phyloP scores from a whole-genome alignment of 2,888 invertebrate genomes.

The Romanomermis culicivorax region DNA sequence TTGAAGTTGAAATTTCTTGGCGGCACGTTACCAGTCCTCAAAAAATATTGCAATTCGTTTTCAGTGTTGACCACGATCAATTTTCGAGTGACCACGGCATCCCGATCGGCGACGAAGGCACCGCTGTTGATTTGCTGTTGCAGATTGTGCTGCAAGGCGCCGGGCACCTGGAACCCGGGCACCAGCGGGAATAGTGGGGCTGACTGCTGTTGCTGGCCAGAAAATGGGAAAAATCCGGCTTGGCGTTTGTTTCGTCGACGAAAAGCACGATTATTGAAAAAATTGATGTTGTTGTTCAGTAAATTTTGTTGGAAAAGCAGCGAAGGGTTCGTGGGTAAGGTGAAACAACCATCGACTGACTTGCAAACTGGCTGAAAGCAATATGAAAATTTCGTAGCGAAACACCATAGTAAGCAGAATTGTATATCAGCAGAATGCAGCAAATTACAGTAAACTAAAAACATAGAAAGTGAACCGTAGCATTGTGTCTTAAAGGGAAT shows the following conservation, averaged over 20 bases:
- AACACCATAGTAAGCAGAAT: too few species aligned
- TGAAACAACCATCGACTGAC: constrained; percentile 7
- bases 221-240: too few species aligned
- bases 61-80: constrained; percentile 26
- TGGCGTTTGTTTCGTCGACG: not conserved
- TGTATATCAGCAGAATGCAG: too few species aligned
- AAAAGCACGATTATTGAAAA: not conserved
- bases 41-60: constrained; percentile 21
- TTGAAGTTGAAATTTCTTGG: not conserved
- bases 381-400: too few species aligned
- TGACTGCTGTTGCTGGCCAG: not conserved
- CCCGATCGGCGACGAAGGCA: constrained; percentile 24
- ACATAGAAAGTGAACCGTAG: too few species aligned
- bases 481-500: too few species aligned
- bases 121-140: constrained; percentile 6
- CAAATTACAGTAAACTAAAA: too few species aligned
- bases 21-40: constrained; percentile 19
- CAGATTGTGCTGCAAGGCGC: not conserved
- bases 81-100: constrained; percentile 22
- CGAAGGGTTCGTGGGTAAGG: not conserved
- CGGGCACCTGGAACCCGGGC: not conserved
- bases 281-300: not conserved
- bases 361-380: constrained; percentile 12
- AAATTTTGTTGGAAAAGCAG: not conserved
- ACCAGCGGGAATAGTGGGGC: not conserved